Evolutionary conservation across 1,140 invertebrate genomes (phyloP), one percentile per base, ranked within the genome.

Genomic region (Drosophila dunni): DNA sequence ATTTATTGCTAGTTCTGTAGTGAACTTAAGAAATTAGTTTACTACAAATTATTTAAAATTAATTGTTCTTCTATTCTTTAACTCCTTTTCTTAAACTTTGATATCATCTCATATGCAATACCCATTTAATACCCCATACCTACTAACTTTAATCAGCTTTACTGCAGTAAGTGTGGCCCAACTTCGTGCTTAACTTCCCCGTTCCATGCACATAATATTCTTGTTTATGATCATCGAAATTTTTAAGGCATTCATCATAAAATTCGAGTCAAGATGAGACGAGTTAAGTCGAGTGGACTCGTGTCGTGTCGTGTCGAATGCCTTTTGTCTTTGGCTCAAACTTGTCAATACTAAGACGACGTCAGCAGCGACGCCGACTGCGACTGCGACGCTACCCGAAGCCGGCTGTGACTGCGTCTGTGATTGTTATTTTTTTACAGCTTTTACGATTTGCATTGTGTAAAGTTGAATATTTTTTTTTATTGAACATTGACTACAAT

Each of bases 401-500:
- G 50, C 2, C 10, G 29, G 9, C 69, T 24, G 13, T 20, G 69
- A 36, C 36, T 36, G 29, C 17, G 44, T 17, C 34, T 50, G 54
- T 9, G 73, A 44, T 69, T 70, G 57, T 60, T 51, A 62, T 73
- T 57, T 78, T 64, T 71, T 75, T 82, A 65, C 65, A 72, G 79
- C 53, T 78, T 79, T 79, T 77, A 73, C 76, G 80, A 70, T 83
- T 64, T 81, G 74, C 82, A 83, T 86, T 86, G 82, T 88, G 83
- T 80, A 64, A 85, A 86, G 76, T 68, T 67, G 46, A 53, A 54
- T 58, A 64, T 24, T 24, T 65, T 84, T 85, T 84, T 86, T 79
- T 86, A 89, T 84, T 89, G 84, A 73, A 79, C 77, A 81, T 83
- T 89, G 84, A 79, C 84, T 77, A 88, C 80, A 88, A 88, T 88